Evolutionary conservation across 2,113 vertebrate genomes (phyloP), one percentile per base, ranked within the genome.

Genomic region (Rhea pennata): DNA sequence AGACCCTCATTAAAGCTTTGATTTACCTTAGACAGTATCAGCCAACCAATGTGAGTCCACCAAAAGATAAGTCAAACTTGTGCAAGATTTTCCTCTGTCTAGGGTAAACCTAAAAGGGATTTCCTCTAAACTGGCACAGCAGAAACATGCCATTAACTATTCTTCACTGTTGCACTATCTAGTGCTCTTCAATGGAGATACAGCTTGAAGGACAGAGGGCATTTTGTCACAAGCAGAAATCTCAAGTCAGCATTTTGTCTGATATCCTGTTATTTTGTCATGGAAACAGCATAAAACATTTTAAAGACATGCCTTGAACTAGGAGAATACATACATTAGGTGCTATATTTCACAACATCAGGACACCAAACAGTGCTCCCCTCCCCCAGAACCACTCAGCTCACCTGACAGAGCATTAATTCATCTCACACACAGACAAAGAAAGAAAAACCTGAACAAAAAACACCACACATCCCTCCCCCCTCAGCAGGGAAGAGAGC

Each of bases 181-280:
- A 86, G 31, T 39, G 42, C 53, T 95, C 66, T 88, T 92, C 73
- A 89, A 42, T 51, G 21, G 76, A 88, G n/a, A 87, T n/a, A 67
- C 24, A 66, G 42, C 86, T 92, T 93, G 95, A 95, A 95, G 80
- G 91, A 87, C 94, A 94, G 76, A 88, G 66, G 46, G 83, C 6
- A 48, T 6, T 88, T 88, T 80, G 26, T n/a, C 58, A 92, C 58
- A 84, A 88, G 46, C 12, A 67, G 93, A 94, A 92, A 48, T 67
- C 15, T 33, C 39, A 83, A 54, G 27, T 93, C 91, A 95, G 81
- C 85, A 62, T 87, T 94, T 88, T 91, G 22, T 67, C 59, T 8
- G 9, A 85, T 61, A 95, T 90, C 48, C 61, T 64, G 70, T 91
- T 80, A 87, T 66, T 86, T 84, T 93, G 62, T 50, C 69, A 64